Percentiles rank a stretch among this genome's conserved stretches.
Conservation (phyloP, 2,888 invertebrate species). For the Lithophane leautieri region DNA sequence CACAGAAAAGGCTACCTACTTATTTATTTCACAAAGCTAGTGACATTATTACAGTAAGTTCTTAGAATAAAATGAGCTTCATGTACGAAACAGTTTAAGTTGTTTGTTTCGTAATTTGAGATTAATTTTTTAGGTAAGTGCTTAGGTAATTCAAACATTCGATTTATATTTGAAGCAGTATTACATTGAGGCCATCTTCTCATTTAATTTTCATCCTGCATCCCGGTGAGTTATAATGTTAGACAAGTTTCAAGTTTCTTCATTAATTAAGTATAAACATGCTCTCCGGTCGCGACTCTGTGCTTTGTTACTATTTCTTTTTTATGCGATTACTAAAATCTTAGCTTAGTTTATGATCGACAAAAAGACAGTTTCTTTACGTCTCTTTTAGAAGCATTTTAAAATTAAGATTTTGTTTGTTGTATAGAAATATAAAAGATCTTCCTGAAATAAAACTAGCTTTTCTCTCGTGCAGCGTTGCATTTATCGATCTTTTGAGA, state of each 20-base stretch:
- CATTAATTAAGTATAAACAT: conserved; percentile 17
- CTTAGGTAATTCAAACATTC: not conserved
- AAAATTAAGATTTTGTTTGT: not conserved
- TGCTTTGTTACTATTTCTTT: conserved; percentile 1
- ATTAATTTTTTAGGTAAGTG: not conserved
- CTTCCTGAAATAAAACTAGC: not conserved
- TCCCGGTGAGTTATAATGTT: conserved; percentile 3
- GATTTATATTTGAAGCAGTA: not conserved
- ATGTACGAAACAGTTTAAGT: not conserved
- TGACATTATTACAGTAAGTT: conserved; percentile 5
- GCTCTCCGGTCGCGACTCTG: not conserved
- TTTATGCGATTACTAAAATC: not conserved
- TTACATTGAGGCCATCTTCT: not conserved
- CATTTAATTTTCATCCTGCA: not conserved
- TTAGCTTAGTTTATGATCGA: not conserved
- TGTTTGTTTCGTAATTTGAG: not conserved
- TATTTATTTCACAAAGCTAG: conserved; percentile 12
- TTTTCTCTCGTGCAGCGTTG: not conserved
- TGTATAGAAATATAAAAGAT: not conserved
- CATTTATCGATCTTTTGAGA: not conserved
- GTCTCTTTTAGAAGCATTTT: not conserved
- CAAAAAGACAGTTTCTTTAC: not conserved
- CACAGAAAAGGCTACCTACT: conserved; percentile 26
- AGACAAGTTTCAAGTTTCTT: not conserved
- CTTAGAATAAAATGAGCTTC: conserved; percentile 15